phyloP scores from a whole-genome alignment of 2,888 invertebrate species.

The Crepidodera aurea region DNA sequence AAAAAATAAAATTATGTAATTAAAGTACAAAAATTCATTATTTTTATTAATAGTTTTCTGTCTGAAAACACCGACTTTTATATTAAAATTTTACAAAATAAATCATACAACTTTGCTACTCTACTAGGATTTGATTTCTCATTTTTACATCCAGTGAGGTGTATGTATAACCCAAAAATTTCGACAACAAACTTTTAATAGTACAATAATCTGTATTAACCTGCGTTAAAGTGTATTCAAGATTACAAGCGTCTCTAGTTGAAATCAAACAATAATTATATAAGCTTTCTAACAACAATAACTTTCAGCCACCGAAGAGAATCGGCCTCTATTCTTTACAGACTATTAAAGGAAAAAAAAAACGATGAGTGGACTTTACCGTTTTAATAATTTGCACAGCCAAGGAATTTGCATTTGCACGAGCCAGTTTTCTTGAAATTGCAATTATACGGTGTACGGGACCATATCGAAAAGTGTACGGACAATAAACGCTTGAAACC shows the following conservation, averaged over 20 bases:
- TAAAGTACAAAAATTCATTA: too few relatives aligned
- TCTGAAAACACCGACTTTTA: too few relatives aligned
- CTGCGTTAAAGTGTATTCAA: background rate
- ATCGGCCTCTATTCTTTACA: conserved; percentile 13
- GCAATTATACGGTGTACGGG: conserved; percentile 37
- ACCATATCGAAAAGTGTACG: conserved; percentile 37
- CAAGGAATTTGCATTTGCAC: conserved; percentile 40
- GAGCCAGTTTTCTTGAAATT: conserved; percentile 39
- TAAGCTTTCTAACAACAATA: conserved; percentile 18
- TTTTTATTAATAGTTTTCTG: too few relatives aligned
- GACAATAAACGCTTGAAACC: conserved; percentile 36
- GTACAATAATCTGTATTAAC: background rate
- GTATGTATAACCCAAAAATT: too few relatives aligned
- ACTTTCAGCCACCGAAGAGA: conserved; percentile 10
- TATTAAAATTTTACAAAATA: too few relatives aligned
- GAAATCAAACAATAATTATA: conserved; percentile 7
- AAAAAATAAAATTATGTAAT: too few relatives aligned
- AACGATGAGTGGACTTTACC: conserved; percentile 27
- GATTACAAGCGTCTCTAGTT: background rate
- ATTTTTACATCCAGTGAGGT: too few relatives aligned
- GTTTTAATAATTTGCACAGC: conserved; percentile 34
- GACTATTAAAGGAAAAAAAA: conserved; percentile 12
- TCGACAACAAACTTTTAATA: too few relatives aligned
- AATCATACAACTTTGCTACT: too few relatives aligned
- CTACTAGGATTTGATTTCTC: too few relatives aligned